Conservation (phyloP, 2,113 vertebrate species). For the Peucedramus taeniatus region DNA sequence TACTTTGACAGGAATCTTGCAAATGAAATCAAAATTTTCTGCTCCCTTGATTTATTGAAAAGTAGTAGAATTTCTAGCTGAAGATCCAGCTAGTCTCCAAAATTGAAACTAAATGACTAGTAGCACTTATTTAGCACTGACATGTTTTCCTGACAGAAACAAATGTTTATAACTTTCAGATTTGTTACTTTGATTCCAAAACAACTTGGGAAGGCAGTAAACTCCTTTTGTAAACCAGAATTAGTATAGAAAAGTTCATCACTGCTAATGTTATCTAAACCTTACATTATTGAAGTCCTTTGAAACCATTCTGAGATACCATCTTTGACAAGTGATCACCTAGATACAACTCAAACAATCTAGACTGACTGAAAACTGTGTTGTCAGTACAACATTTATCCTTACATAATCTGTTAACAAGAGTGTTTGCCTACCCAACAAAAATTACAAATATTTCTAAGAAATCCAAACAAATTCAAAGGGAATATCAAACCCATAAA, state of each 20-base stretch:
- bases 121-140: not conserved
- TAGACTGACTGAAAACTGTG: not conserved
- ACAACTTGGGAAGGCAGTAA: not conserved
- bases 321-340: not conserved
- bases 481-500: not conserved
- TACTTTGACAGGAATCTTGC: not conserved
- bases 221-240: not conserved
- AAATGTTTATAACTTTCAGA: not conserved
- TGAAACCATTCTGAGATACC: not conserved
- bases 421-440: not conserved
- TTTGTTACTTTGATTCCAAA: not conserved
- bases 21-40: not conserved
- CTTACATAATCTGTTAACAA: not conserved
- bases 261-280: not conserved
- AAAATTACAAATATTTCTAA: not conserved
- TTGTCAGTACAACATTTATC: not conserved
- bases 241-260: not conserved
- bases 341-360: not conserved
- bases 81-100: not conserved
- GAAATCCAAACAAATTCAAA: not conserved
- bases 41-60: not conserved
- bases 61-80: not conserved
- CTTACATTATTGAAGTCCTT: not conserved
- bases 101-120: not conserved
- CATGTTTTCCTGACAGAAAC: not conserved